phyloP scores from a whole-genome alignment of 2,888 invertebrate species.

The Drosophila prostipennis region DNA sequence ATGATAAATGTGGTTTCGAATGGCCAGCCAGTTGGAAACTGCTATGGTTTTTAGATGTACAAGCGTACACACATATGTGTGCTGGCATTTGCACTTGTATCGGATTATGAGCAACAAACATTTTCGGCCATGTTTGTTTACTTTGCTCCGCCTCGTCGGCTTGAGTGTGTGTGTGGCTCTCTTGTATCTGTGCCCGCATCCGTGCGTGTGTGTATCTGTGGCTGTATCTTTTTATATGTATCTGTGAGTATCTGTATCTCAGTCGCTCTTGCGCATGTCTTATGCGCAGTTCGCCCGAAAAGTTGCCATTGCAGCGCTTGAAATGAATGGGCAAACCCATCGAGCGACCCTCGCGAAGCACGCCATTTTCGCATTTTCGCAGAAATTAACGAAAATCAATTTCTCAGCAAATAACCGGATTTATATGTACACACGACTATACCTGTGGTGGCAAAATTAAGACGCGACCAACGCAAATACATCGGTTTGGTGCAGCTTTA shows the following conservation, averaged over 20 bases:
- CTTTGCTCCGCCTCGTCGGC: slow-evolving; percentile 83
- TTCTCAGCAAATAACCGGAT: slow-evolving; percentile 45
- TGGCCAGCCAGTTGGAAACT: slow-evolving; percentile 55
- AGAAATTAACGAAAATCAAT: slow-evolving; percentile 69
- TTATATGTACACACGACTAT: not conserved
- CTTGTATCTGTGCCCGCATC: slow-evolving; percentile 38
- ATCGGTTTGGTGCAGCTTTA: slow-evolving; percentile 32
- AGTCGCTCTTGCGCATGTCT: slow-evolving; percentile 79
- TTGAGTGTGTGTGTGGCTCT: slow-evolving; percentile 54
- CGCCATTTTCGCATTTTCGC: slow-evolving; percentile 65
- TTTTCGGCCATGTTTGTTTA: slow-evolving; percentile 84
- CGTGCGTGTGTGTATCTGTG: slow-evolving; percentile 43
- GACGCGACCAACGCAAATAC: slow-evolving; percentile 36
- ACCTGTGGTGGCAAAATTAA: slow-evolving; percentile 36
- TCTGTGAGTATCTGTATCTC: slow-evolving; percentile 54
- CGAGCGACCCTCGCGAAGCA: slow-evolving; percentile 41
- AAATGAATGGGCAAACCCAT: slow-evolving; percentile 7
- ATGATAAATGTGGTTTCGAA: slow-evolving; percentile 33
- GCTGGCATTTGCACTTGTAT: slow-evolving; percentile 74
- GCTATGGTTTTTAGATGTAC: slow-evolving; percentile 14
- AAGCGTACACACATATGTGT: slow-evolving; percentile 7
- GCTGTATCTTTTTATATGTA: slow-evolving; percentile 15
- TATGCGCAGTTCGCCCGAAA: slow-evolving; percentile 59
- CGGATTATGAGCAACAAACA: slow-evolving; percentile 81
- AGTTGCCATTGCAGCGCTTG: slow-evolving; percentile 20